Evolutionary conservation across 2,888 invertebrate genomes (phyloP).

Genomic region (Zygogramma bicolorata): DNA sequence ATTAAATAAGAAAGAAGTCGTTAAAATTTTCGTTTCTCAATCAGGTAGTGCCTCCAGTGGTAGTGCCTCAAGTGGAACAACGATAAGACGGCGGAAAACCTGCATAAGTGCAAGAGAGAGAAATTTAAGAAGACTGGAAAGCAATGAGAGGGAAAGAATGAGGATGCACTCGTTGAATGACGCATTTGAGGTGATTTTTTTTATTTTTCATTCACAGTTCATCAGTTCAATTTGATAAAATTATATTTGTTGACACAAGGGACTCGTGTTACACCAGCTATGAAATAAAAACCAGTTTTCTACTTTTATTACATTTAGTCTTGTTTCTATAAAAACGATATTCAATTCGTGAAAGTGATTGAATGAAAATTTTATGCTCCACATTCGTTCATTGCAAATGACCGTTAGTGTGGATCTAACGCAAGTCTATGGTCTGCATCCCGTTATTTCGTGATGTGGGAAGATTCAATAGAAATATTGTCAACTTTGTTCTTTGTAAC

Average conservation of each 20-base stretch:
- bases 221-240: neutral
- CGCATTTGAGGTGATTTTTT: slow-evolving; percentile 76
- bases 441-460: no score
- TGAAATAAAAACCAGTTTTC: no score
- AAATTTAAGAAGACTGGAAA: slow-evolving; percentile 79
- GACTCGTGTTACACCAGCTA: neutral
- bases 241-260: no score
- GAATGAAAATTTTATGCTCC: no score
- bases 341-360: no score
- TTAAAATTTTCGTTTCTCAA: slow-evolving; percentile 36
- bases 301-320: no score
- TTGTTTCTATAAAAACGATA: no score
- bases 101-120: slow-evolving; percentile 77
- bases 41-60: slow-evolving; percentile 65
- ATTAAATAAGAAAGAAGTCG: neutral
- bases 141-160: slow-evolving; percentile 83
- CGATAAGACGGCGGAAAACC: slow-evolving; percentile 70
- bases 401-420: no score
- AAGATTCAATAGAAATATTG: no score
- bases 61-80: slow-evolving; percentile 63
- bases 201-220: neutral
- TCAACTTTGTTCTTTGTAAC: no score
- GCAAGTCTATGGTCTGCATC: no score
- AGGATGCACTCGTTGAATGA: slow-evolving; percentile 85
- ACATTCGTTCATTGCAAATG: no score